phyloP scores from a whole-genome alignment of 1,140 invertebrate species.

The Rhopalosiphum maidis region DNA sequence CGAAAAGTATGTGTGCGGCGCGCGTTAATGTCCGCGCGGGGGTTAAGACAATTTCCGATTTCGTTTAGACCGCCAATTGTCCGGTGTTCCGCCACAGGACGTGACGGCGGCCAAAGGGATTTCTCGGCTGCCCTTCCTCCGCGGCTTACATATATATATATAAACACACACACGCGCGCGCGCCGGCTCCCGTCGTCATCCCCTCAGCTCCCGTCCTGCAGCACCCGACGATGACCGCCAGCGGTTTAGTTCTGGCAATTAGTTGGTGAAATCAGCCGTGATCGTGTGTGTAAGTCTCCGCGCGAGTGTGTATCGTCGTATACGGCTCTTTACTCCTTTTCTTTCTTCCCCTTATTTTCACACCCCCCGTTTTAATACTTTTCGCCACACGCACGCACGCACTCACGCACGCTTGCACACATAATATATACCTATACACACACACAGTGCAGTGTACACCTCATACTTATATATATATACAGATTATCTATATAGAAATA shows the following conservation, averaged over 20 bases:
- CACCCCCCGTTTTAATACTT: slow-evolving; percentile 37
- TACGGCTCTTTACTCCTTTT: slow-evolving; percentile 47
- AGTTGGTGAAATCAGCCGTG: slow-evolving; percentile 53
- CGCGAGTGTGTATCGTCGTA: neutral
- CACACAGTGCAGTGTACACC: neutral
- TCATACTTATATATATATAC: neutral
- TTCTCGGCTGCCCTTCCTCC: slow-evolving; percentile 28
- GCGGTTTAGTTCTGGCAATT: slow-evolving; percentile 51
- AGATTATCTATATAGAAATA: no score
- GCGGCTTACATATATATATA: neutral
- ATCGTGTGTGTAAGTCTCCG: slow-evolving; percentile 38
- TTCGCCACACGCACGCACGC: slow-evolving; percentile 22
- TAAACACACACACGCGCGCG: neutral
- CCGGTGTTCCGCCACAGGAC: slow-evolving; percentile 20
- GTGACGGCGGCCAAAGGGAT: slow-evolving; percentile 52
- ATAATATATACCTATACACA: neutral
- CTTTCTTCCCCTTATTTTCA: slow-evolving; percentile 44
- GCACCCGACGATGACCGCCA: neutral
- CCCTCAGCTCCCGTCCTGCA: neutral
- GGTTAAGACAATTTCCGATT: slow-evolving; percentile 49
- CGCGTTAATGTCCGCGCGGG: slow-evolving; percentile 31
- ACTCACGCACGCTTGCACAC: neutral
- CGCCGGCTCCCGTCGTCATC: neutral
- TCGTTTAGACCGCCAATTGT: slow-evolving; percentile 52
- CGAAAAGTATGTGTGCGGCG: neutral